These are phyloP conservation scores for Tragelaphus scriptus DNA, from an alignment of 2,113 vertebrate species.

Conservation along the genomic window DNA sequence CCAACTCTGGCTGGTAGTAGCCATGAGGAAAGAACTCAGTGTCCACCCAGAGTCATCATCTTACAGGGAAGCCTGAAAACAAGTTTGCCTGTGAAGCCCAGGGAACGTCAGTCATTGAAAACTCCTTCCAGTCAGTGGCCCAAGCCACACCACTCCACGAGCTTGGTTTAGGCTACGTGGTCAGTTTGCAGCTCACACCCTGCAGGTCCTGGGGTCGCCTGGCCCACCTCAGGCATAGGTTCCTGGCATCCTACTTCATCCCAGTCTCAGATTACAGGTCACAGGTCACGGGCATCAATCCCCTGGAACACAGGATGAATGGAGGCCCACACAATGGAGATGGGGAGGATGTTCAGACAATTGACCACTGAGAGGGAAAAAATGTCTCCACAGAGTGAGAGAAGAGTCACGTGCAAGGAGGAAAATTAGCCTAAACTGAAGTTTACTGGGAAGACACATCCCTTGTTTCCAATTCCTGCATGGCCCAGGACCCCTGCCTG, in stretches of 20 bases:
- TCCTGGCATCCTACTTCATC: too few relatives aligned
- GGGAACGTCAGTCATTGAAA: accelerated
- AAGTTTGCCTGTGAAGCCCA: too few relatives aligned
- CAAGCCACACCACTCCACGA: background rate
- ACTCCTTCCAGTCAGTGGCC: background rate
- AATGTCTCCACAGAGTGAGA: accelerated
- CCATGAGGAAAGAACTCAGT: accelerated
- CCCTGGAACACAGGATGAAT: background rate
- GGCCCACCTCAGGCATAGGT: too few relatives aligned
- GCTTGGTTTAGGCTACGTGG: accelerated
- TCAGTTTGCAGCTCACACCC: too few relatives aligned
- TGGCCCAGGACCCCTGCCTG: accelerated
- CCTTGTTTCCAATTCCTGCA: accelerated
- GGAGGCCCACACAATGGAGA: background rate
- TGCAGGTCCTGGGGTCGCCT: accelerated
- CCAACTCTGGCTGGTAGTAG: background rate
- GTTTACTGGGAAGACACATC: accelerated
- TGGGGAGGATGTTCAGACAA: too few relatives aligned
- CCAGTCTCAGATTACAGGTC: background rate
- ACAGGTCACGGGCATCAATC: accelerated
- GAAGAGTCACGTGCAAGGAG: accelerated
- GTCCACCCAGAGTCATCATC: accelerated
- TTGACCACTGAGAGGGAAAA: background rate
- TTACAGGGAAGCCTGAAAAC: background rate
- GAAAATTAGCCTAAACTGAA: accelerated